phyloP scores from a whole-genome alignment of 1,140 invertebrate genomes.

The Carposina sasakii region DNA sequence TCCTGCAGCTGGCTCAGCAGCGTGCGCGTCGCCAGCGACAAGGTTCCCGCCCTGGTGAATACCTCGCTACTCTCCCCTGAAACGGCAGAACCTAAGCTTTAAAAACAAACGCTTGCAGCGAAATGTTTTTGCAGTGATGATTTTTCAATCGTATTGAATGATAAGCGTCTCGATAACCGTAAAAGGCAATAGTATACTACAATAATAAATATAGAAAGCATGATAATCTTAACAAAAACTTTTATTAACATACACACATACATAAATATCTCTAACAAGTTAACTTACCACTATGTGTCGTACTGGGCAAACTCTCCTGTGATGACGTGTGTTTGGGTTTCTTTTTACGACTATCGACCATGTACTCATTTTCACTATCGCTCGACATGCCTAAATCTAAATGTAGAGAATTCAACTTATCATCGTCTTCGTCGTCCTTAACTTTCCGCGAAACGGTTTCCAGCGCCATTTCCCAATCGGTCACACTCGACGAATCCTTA shows the following conservation, averaged over 20 bases:
- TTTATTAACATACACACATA: background rate
- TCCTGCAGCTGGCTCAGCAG: conserved; percentile 68
- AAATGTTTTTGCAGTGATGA: too few relatives aligned
- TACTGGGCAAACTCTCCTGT: conserved; percentile 42
- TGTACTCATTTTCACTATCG: conserved; percentile 64
- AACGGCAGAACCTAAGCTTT: conserved; percentile 13
- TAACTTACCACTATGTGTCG: conserved; percentile 50
- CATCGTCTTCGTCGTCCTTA: conserved; percentile 53
- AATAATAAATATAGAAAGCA: background rate
- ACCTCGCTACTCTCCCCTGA: conserved; percentile 58
- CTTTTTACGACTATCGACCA: conserved; percentile 40
- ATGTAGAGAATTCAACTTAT: conserved; percentile 62
- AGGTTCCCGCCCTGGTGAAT: conserved; percentile 46
- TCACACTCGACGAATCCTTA: conserved; percentile 60
- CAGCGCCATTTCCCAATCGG: conserved; percentile 75
- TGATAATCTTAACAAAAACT: background rate
- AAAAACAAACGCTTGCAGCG: background rate
- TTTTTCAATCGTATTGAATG: too few relatives aligned
- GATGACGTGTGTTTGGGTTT: conserved; percentile 43
- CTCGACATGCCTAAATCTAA: conserved; percentile 70
- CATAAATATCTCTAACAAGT: background rate
- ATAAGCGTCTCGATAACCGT: too few relatives aligned
- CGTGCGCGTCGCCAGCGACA: conserved; percentile 57
- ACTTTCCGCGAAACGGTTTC: conserved; percentile 68
- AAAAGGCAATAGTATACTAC: background rate